Evolutionary conservation across 2,888 invertebrate species (phyloP), one percentile per base, ranked within the genome.

Genomic region (Agrilus mali): DNA sequence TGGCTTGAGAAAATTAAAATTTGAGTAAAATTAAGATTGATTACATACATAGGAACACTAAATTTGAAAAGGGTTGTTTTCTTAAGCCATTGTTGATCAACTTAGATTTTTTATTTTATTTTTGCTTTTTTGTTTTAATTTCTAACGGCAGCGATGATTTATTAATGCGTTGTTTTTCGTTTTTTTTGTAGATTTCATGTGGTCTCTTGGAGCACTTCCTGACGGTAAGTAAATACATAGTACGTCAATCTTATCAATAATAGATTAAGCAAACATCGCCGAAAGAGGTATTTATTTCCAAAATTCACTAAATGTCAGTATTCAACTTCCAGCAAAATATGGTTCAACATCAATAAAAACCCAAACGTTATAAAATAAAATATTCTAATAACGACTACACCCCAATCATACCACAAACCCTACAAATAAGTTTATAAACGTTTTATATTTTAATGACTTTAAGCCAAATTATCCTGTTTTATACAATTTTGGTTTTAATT

Each of bases 201-300:
- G 92, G 92, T 90, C 90, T 75, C 83, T 92, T 83, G 92, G 90
- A 80, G 88, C 89, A 78, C 84, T 92, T 78, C 90, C 90, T 75
- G 92, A 92, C 79, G 90, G 92, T 92, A 78, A 87, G 88, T 84
- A 54, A 27, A 27, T 15, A 43, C 13, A 7, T 7, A 27, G 17
- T 15, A 43, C 13, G 3, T 7, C 22, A 33, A 16, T 14, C n/a
- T 38, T 31, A 37, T 31, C 14, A 15, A 46, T 41, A 32, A 41
- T 35, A 38, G 22, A 38, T 37, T 13, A 14, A 13, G n/a, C 15
- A 22, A 15, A 5, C 10, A 42, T 13, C 10, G 12, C 43, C 20
- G 40, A 43, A 36, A 2, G 22, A 40, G 16, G 20, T 31, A 33
- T 12, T 40, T 16, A 16, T 13, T 15, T 32, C 12, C 32, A 37